Evolutionary conservation across 2,113 vertebrate species (phyloP).

Genomic region (Pomatostomus ruficeps): DNA sequence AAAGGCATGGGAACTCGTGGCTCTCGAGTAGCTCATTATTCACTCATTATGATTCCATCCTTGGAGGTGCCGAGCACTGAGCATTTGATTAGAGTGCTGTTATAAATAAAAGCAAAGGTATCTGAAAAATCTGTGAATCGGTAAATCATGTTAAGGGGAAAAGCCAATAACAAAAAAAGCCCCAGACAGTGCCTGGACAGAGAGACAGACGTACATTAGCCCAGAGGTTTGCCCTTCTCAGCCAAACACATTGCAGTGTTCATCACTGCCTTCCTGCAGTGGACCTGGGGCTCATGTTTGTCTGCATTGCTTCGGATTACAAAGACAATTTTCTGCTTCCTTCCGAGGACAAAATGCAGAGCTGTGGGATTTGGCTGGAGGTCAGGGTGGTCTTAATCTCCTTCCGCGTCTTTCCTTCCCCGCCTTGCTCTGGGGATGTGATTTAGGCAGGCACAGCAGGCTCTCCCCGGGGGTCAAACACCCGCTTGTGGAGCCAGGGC

Average conservation of each 20-base stretch:
- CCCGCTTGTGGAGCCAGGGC: neutral
- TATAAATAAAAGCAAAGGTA: neutral
- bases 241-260: accelerated
- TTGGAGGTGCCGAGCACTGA: neutral
- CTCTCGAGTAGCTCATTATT: neutral
- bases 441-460: neutral
- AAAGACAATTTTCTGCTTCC: neutral
- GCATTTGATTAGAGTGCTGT: neutral
- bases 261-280: neutral
- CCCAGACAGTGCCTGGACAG: neutral
- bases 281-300: neutral
- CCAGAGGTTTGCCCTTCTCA: neutral
- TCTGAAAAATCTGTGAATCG: neutral
- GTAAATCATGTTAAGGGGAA: neutral
- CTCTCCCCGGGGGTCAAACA: neutral
- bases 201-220: neutral
- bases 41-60: neutral
- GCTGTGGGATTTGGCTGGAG: neutral
- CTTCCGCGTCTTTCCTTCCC: neutral
- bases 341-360: neutral
- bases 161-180: neutral
- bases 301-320: neutral
- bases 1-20: neutral
- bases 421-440: neutral
- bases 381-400: constrained; percentile 36